Conservation (phyloP, 2,797 vertebrate genomes). For the Aotus griseimembra region DNA sequence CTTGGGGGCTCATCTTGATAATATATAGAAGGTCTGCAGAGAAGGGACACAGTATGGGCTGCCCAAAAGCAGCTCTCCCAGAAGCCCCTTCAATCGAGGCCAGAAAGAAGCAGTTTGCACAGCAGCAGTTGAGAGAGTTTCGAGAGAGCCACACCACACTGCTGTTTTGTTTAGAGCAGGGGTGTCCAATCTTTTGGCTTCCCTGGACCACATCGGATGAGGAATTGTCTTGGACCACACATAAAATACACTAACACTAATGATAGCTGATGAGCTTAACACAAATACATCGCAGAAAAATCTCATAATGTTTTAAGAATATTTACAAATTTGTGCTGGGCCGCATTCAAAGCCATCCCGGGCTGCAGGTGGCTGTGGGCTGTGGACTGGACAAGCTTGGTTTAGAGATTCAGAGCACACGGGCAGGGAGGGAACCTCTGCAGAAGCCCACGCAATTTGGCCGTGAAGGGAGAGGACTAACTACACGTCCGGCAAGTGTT, state of each 20-base stretch:
- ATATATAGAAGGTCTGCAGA: neutral
- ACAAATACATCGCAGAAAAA: neutral
- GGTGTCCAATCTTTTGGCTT: neutral
- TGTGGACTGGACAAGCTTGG: neutral
- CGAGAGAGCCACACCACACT: neutral
- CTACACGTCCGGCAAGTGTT: neutral
- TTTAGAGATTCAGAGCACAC: neutral
- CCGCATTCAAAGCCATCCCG: neutral
- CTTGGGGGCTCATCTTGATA: neutral
- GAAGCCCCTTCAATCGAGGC: slow-evolving; percentile 20
- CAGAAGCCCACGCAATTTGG: neutral
- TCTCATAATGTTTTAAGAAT: neutral
- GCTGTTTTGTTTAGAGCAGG: neutral
- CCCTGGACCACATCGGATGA: neutral
- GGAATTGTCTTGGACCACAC: neutral
- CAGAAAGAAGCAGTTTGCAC: slow-evolving; percentile 9
- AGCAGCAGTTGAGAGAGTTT: neutral
- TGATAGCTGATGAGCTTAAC: neutral
- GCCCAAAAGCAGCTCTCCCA: neutral
- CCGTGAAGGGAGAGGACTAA: neutral
- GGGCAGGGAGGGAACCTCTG: neutral
- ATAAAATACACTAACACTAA: neutral
- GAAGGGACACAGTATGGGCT: neutral
- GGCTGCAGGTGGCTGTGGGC: neutral
- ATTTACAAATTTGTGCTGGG: neutral